Evolutionary conservation across 2,113 vertebrate species (phyloP).

Genomic region (Baryphthengus martii): DNA sequence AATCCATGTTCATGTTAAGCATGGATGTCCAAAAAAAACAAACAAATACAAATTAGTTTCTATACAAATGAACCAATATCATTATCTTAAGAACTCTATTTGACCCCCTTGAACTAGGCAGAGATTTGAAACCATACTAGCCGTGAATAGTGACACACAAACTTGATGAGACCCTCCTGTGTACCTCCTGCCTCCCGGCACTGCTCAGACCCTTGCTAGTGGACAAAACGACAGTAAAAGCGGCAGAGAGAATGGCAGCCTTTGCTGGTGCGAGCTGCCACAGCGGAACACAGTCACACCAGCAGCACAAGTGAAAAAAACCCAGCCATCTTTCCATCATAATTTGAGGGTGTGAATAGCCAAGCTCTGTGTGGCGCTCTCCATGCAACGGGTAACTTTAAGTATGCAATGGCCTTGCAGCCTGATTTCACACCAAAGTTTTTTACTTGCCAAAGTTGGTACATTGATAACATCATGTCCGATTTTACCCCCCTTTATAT

Average conservation of each 20-base stretch:
- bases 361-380: neutral
- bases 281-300: neutral
- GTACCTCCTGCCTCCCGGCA: too few relatives aligned
- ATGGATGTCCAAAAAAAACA: neutral
- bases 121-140: neutral
- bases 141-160: neutral
- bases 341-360: neutral
- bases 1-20: neutral
- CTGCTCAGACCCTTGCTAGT: too few relatives aligned
- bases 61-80: neutral
- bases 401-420: neutral
- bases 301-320: neutral
- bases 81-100: neutral
- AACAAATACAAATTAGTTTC: neutral
- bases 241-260: rapidly evolving
- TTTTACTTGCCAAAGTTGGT: neutral
- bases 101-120: neutral
- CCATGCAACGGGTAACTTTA: neutral
- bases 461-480: too few relatives aligned
- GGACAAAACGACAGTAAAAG: neutral
- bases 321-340: neutral
- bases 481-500: too few relatives aligned
- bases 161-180: too few relatives aligned
- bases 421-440: neutral
- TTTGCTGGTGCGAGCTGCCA: rapidly evolving